Conservation (phyloP, 2,113 vertebrate species). For the Periophthalmodon schlosseri region DNA sequence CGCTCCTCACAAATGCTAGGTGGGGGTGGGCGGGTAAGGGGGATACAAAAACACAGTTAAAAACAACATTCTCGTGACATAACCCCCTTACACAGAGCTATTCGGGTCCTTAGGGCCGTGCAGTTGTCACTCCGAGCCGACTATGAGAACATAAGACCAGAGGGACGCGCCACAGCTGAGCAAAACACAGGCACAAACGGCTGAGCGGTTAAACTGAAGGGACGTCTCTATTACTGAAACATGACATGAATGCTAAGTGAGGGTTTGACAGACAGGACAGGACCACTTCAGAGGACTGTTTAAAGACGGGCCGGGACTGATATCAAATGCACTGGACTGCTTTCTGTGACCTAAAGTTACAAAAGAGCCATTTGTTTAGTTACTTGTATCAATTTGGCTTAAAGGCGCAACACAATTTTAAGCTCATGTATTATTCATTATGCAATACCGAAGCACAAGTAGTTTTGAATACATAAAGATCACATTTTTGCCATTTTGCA, state of each 20-base stretch:
- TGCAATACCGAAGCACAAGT: no score
- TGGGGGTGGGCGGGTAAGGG: not conserved
- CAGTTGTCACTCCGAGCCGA: not conserved
- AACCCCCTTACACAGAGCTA: slow-evolving; percentile 16
- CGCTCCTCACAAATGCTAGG: slow-evolving; percentile 97
- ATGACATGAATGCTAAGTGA: slow-evolving; percentile 27
- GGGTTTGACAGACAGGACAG: slow-evolving; percentile 19
- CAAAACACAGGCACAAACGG: slow-evolving; percentile 55
- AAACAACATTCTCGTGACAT: slow-evolving; percentile 10
- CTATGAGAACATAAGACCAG: slow-evolving; percentile 28
- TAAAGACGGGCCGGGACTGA: slow-evolving; percentile 1
- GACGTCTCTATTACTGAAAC: slow-evolving; percentile 25
- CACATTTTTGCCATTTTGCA: no score
- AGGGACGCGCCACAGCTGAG: slow-evolving; percentile 36
- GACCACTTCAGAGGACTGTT: slow-evolving; percentile 29
- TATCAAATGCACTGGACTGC: not conserved
- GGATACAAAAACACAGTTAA: slow-evolving; percentile 31
- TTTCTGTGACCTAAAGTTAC: not conserved
- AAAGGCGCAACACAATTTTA: no score
- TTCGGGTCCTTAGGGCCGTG: not conserved
- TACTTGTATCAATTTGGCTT: no score
- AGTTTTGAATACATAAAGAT: no score
- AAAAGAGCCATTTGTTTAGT: not conserved
- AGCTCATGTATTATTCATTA: no score
- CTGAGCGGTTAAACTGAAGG: not conserved